Conservation (phyloP, 2,888 invertebrate species). For the Eumerus sabulonum region DNA sequence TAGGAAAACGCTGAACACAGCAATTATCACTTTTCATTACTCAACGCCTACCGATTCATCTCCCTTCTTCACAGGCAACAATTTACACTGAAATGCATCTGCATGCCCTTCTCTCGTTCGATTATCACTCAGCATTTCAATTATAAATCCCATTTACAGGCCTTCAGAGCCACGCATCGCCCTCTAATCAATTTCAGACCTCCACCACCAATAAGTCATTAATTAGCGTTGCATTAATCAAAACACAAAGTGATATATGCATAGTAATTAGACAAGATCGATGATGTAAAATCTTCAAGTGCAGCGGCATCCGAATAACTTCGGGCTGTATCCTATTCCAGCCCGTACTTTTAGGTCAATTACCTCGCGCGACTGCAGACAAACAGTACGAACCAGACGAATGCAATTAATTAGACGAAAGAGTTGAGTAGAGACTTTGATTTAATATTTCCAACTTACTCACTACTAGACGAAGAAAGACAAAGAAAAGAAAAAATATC, state of each 20-base stretch:
- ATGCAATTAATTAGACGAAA: slow-evolving; percentile 63
- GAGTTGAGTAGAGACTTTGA: slow-evolving; percentile 51
- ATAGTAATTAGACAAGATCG: slow-evolving; percentile 66
- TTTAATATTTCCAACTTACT: slow-evolving; percentile 51
- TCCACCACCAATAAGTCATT: slow-evolving; percentile 50
- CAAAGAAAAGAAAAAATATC: no score
- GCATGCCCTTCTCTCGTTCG: slow-evolving; percentile 11
- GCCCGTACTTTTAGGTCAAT: slow-evolving; percentile 50
- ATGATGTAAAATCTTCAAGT: slow-evolving; percentile 62
- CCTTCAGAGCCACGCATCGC: neutral
- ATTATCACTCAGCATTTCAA: slow-evolving; percentile 24
- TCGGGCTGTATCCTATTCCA: slow-evolving; percentile 4
- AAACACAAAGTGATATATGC: slow-evolving; percentile 59
- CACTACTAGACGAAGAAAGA: slow-evolving; percentile 1
- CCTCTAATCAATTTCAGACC: slow-evolving; percentile 22
- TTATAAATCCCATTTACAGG: slow-evolving; percentile 13
- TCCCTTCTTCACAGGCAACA: slow-evolving; percentile 27
- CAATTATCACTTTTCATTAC: slow-evolving; percentile 12
- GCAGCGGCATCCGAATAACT: slow-evolving; percentile 13
- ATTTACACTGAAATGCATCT: slow-evolving; percentile 38
- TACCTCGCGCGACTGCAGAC: slow-evolving; percentile 21
- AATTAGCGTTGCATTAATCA: slow-evolving; percentile 65
- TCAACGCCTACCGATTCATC: slow-evolving; percentile 15
- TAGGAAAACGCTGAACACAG: no score
- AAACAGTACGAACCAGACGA: slow-evolving; percentile 37